phyloP scores from a whole-genome alignment of 1,140 invertebrate species.

The Oryzaephilus surinamensis region DNA sequence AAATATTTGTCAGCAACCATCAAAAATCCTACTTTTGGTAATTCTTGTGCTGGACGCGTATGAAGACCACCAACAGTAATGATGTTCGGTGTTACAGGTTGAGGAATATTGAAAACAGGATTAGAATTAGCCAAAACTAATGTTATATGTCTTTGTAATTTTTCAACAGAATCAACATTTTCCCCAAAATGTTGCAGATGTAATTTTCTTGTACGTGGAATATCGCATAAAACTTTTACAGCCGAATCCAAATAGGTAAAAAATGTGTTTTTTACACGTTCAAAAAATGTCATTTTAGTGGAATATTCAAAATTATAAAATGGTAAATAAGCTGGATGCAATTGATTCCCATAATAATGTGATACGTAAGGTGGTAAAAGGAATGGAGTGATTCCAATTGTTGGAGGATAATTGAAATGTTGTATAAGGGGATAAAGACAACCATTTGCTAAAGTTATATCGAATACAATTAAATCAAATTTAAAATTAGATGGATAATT shows the following conservation, averaged over 20 bases:
- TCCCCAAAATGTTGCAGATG: slow-evolving; percentile 1
- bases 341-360: slow-evolving; percentile 4
- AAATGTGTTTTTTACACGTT: slow-evolving; percentile 5
- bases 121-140: slow-evolving; percentile 5
- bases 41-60: slow-evolving; percentile 28
- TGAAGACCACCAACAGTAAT: slow-evolving; percentile 49
- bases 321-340: slow-evolving; percentile 4
- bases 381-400: slow-evolving; percentile 4
- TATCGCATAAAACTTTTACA: background rate
- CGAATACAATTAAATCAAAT: slow-evolving; percentile 26
- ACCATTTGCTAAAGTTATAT: slow-evolving; percentile 17
- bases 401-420: slow-evolving; percentile 7
- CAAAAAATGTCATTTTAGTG: slow-evolving; percentile 5
- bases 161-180: background rate
- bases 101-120: slow-evolving; percentile 31
- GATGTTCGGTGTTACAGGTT: slow-evolving; percentile 35
- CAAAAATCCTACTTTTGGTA: too few relatives aligned
- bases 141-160: background rate
- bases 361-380: slow-evolving; percentile 7
- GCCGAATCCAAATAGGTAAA: background rate
- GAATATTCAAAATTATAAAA: slow-evolving; percentile 4
- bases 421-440: slow-evolving; percentile 15
- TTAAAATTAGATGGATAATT: slow-evolving; percentile 18
- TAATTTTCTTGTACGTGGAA: background rate
- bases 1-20: too few relatives aligned